These are phyloP conservation scores for Heterocephalus glaber DNA, from an alignment of 2,113 vertebrate genomes.

Conservation along the genomic window DNA sequence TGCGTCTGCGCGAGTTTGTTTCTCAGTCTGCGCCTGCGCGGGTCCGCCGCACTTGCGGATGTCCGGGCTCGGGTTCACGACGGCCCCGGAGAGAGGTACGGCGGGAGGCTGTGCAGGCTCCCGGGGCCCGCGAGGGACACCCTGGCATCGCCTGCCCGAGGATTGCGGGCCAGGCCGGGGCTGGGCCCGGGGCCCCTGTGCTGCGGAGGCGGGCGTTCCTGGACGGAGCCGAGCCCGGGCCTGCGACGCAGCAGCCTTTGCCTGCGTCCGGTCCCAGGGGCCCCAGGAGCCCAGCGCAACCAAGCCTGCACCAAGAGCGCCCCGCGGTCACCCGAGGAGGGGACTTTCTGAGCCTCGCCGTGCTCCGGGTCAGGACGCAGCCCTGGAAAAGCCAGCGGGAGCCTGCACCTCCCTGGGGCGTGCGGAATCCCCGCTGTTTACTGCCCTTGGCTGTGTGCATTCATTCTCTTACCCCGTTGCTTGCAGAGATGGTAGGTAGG, in stretches of 20 bases:
- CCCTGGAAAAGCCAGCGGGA: no score
- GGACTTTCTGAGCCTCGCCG: rapidly evolving
- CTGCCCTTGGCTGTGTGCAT: background rate
- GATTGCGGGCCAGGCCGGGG: background rate
- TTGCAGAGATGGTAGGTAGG: background rate
- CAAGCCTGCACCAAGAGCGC: no score
- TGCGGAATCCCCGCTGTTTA: rapidly evolving
- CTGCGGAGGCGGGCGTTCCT: no score
- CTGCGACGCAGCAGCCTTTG: background rate
- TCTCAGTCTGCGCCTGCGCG: background rate
- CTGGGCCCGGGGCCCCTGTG: background rate
- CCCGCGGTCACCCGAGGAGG: background rate
- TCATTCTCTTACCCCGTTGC: background rate
- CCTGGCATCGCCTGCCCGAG: background rate
- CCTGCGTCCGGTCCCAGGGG: rapidly evolving
- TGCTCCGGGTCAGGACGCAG: background rate
- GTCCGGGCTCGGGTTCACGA: no score
- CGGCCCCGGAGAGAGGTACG: background rate
- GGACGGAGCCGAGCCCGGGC: no score
- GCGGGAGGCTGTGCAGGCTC: background rate
- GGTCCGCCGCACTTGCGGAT: no score
- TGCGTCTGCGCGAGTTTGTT: background rate
- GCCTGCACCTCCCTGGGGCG: rapidly evolving
- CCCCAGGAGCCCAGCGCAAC: no score
- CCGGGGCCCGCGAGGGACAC: background rate